Percentiles rank a stretch among this genome's conserved stretches.
These are phyloP conservation scores for Protosalanx chinensis DNA, from an alignment of 2,797 vertebrate genomes.

Conservation along the genomic window DNA sequence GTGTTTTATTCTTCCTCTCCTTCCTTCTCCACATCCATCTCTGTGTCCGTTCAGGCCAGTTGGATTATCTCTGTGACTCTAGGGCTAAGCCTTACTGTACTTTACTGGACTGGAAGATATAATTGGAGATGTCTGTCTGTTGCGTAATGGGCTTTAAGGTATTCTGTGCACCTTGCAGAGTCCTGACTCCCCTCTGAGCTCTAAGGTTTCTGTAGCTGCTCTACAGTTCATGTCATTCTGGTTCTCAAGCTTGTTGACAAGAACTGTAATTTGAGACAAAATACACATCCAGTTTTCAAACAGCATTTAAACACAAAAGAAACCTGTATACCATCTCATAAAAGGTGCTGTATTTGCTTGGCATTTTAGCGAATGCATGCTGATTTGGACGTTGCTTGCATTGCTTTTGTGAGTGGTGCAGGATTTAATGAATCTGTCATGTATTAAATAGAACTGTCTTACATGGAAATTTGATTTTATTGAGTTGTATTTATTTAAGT, in stretches of 20 bases:
- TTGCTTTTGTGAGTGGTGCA: neutral
- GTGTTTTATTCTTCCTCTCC: neutral
- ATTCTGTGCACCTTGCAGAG: constrained; percentile 42
- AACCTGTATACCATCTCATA: too few relatives aligned
- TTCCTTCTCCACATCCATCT: neutral
- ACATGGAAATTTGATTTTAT: neutral
- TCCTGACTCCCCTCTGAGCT: constrained; percentile 21
- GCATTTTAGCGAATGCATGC: neutral
- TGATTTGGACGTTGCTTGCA: neutral
- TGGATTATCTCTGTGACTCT: constrained; percentile 56
- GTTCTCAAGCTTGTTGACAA: too few relatives aligned
- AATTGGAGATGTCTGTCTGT: constrained; percentile 59
- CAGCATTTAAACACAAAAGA: too few relatives aligned
- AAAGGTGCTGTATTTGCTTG: neutral
- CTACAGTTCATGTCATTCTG: neutral
- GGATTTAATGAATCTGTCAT: constrained; percentile 8
- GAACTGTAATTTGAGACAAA: too few relatives aligned
- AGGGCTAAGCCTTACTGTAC: constrained; percentile 56
- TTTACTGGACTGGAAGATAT: constrained; percentile 50
- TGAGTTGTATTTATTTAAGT: neutral
- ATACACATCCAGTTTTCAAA: too few relatives aligned
- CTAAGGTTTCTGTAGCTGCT: neutral
- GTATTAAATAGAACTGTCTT: neutral
- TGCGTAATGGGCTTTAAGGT: constrained; percentile 53
- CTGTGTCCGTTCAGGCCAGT: constrained; percentile 18